These are phyloP conservation scores for Pampusana beccarii DNA, from an alignment of 2,113 vertebrate genomes.

Conservation along the genomic window DNA sequence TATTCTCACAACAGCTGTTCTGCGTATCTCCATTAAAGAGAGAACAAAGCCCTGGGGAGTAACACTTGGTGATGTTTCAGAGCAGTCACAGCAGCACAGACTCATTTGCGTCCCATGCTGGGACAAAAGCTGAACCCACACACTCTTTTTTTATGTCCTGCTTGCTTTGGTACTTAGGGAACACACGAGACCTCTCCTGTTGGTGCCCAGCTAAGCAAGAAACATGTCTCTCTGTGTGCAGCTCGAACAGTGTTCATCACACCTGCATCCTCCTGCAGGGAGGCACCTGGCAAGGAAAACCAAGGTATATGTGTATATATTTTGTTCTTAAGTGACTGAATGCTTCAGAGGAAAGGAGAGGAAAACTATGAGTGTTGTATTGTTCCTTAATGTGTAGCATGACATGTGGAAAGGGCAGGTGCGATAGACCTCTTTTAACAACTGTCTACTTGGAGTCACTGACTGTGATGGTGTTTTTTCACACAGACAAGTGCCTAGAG, in stretches of 20 bases:
- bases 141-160: fast-evolving
- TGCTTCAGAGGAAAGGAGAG: background rate
- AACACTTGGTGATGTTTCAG: background rate
- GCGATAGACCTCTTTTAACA: background rate
- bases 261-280: background rate
- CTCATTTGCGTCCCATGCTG: background rate
- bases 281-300: background rate
- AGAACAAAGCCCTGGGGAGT: background rate
- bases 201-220: background rate
- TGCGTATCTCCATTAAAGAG: background rate
- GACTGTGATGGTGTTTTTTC: background rate
- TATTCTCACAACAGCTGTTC: background rate
- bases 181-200: background rate
- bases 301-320: background rate
- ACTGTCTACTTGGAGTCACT: background rate
- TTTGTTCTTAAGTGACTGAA: background rate
- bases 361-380: background rate
- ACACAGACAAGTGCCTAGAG: background rate
- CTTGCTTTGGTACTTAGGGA: background rate
- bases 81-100: background rate
- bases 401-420: background rate
- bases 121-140: background rate
- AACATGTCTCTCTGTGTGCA: background rate
- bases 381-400: background rate
- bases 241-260: background rate